Percentiles rank a stretch among this genome's conserved stretches.
Conservation (phyloP, 2,113 vertebrate genomes). For the Anhinga rufa region DNA sequence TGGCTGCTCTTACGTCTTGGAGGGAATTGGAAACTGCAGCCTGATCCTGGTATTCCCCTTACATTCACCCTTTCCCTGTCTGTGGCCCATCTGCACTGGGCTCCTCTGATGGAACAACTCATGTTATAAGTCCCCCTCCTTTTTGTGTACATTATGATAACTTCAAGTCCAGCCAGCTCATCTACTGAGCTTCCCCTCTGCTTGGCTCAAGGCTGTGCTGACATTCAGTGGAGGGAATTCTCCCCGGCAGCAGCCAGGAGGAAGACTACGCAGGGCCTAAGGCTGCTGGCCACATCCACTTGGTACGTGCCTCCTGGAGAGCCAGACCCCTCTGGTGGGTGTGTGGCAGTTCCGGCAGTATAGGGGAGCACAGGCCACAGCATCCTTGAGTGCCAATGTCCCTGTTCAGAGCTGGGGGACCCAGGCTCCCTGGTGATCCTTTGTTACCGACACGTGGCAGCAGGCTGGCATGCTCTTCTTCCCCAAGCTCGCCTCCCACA, state of each 20-base stretch:
- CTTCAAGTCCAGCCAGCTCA: background rate
- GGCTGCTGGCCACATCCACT: background rate
- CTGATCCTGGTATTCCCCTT: background rate
- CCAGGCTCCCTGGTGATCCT: background rate
- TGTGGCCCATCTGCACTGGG: background rate
- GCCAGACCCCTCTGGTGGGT: background rate
- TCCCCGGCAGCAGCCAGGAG: background rate
- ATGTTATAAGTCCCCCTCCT: background rate
- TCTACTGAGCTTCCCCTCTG: background rate
- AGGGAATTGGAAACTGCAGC: background rate
- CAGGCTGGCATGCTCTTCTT: background rate
- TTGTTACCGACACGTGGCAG: background rate
- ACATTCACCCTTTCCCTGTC: background rate
- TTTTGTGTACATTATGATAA: background rate
- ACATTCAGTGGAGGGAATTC: background rate
- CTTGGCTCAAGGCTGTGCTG: background rate
- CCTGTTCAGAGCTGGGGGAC: background rate
- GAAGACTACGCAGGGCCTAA: background rate
- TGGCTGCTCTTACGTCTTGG: background rate
- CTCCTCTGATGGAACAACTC: background rate
- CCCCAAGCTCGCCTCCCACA: background rate
- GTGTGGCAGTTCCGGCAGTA: background rate
- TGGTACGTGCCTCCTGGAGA: background rate
- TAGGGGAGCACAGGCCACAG: background rate
- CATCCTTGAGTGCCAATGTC: background rate